A percentile compares a stretch with the other conserved stretches of the same genome.
Evolutionary conservation across 1,140 invertebrate species (phyloP).

Genomic region (Caenorhabditis latens): DNA sequence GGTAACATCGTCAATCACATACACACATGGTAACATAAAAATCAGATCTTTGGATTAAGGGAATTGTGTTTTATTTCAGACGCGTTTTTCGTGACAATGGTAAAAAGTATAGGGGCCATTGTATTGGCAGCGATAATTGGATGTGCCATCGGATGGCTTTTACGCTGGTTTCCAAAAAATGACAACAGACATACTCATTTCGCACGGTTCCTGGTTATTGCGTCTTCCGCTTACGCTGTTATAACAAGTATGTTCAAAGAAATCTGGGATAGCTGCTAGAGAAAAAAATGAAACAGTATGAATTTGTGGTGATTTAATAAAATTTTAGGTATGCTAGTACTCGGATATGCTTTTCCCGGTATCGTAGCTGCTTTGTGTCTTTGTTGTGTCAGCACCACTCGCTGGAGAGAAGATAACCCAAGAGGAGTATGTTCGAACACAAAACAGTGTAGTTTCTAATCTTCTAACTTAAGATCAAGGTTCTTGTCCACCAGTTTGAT

Average conservation of each 20-base stretch:
- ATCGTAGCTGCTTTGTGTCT: conserved; percentile 3
- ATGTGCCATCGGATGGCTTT: conserved; percentile 34
- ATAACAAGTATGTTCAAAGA: background rate
- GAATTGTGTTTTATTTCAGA: conserved; percentile 31
- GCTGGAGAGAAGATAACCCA: conserved; percentile 32
- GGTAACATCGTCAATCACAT: conserved; percentile 27
- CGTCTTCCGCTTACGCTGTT: conserved; percentile 24
- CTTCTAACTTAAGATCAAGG: background rate
- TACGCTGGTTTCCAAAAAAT: conserved; percentile 46
- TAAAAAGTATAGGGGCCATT: conserved; percentile 30
- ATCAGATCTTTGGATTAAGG: background rate
- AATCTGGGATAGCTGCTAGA: background rate
- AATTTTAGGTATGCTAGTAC: background rate
- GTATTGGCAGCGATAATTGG: conserved; percentile 37
- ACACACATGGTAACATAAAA: background rate
- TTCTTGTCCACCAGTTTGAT: conserved; percentile 18
- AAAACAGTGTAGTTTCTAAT: background rate
- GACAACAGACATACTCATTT: conserved; percentile 40
- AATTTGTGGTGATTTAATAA: too few relatives aligned
- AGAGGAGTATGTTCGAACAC: conserved; percentile 14
- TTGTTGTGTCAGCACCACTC: conserved; percentile 18
- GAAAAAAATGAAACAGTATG: too few relatives aligned
- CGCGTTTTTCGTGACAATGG: conserved; percentile 15
- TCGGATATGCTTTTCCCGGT: conserved; percentile 7
- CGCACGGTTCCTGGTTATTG: conserved; percentile 36